Percentiles rank a stretch among this genome's conserved stretches.
Evolutionary conservation across 2,113 vertebrate species (phyloP).

Genomic region (Chrysemys picta): DNA sequence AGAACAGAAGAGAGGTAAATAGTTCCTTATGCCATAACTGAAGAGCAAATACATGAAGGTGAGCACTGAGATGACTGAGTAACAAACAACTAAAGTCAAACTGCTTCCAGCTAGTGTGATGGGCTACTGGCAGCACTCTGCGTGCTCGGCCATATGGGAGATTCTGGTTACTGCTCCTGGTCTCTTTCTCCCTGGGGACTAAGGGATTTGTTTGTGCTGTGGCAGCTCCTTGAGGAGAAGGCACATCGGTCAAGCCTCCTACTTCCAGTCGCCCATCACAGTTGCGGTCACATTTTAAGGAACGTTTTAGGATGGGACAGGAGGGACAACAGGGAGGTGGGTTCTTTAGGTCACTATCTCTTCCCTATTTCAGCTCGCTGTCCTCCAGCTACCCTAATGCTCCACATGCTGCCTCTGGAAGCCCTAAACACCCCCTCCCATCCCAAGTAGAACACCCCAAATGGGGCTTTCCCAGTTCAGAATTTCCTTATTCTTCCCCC

Average conservation of each 20-base stretch:
- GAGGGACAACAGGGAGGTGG: background rate
- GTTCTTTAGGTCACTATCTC: background rate
- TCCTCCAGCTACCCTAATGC: background rate
- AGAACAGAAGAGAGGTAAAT: conserved; percentile 95
- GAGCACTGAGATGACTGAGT: background rate
- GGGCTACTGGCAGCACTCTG: background rate
- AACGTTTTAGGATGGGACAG: background rate
- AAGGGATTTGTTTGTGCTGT: background rate
- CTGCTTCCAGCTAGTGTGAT: background rate
- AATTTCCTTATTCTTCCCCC: background rate
- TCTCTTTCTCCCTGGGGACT: background rate
- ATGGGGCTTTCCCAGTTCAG: background rate
- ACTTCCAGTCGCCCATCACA: background rate
- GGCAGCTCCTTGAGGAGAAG: background rate
- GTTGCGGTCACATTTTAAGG: background rate
- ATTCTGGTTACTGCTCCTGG: background rate
- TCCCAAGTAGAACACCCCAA: background rate
- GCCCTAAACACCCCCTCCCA: background rate
- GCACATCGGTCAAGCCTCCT: accelerated
- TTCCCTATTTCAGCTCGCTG: background rate
- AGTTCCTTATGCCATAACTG: background rate
- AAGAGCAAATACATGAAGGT: accelerated
- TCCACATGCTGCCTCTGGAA: background rate
- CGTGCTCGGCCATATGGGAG: background rate
- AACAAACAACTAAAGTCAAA: background rate